Base-by-base conservation (phyloP, 2,888 invertebrate species). In the Ichneumon xanthorius region DNA sequence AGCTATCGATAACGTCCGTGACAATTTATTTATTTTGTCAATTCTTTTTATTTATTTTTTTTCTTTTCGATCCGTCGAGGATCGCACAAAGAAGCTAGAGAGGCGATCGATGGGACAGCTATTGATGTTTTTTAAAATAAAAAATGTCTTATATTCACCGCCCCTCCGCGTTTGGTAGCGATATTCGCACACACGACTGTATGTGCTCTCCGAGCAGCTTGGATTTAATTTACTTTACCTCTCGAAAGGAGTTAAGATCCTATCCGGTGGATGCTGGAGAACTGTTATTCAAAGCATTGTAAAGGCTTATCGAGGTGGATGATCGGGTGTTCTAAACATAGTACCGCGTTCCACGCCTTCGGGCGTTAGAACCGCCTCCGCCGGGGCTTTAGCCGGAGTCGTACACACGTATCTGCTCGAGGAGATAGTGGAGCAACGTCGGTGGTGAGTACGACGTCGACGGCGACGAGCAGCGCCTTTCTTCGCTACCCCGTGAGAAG, bases 211-310 rank as follows among this genome's bases (percentile, higher is more conserved):
- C 14, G 40, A 61, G 30, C 48, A 77, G 63, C 70, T 14, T 78
- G 91, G 90, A 92, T 93, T 93, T 92, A 93, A 92, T 93, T 93
- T 91, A 91, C 91, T 92, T 90, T 87, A 89, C 90, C 45, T 91
- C 90, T 88, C 87, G 88, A 83, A 90, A 89, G 90, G 87, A 90
- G 90, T 92, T 92, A 91, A 93, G 93, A 93, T 93, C 84, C 73
- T 93, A 93, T 93, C 93, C 72, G 77, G 70, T 86, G 86, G 89
- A 90, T 91, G 91, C 89, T 88, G 89, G 90, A 92, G 91, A 76
- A 82, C 75, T 68, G 91, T 89, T 91, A 92, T 92, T 92, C 91
- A 90, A 92, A 92, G 67, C 91, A 93, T 93, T 92, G 92, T 93
- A 90, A 87, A 83, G 71, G 84, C 86, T 91, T 93, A 93, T 93